These are phyloP conservation scores for Diabrotica balteata DNA, from an alignment of 2,888 invertebrate species.

Conservation along the genomic window DNA sequence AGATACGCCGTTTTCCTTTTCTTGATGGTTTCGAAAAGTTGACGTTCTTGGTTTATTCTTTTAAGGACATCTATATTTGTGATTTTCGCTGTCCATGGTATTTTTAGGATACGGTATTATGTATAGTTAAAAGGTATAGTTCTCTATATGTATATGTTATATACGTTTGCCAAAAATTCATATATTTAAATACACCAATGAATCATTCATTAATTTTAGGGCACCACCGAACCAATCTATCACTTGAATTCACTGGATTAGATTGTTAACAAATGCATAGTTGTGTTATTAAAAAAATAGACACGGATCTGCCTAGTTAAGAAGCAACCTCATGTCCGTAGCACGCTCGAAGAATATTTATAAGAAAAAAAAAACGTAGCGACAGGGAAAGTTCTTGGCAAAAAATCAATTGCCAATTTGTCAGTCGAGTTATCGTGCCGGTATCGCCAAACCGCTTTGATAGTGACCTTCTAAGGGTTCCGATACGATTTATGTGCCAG, in stretches of 20 bases:
- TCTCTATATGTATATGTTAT: no score
- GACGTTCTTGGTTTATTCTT: no score
- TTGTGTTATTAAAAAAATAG: not conserved
- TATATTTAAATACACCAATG: no score
- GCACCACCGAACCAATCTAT: no score
- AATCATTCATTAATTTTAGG: no score
- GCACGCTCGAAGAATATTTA: slow-evolving; percentile 31
- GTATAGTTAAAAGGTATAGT: no score
- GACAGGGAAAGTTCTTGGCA: slow-evolving; percentile 41
- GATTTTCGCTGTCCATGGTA: no score
- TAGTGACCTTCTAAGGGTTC: slow-evolving; percentile 39
- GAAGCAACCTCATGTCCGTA: slow-evolving; percentile 23
- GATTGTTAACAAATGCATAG: slow-evolving; percentile 11
- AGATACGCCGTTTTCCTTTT: no score
- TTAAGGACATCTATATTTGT: no score
- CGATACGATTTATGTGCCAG: slow-evolving; percentile 37
- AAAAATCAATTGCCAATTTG: slow-evolving; percentile 46
- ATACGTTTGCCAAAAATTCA: no score
- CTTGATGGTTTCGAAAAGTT: no score
- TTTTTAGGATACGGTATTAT: no score
- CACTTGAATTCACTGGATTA: not conserved
- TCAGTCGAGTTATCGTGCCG: slow-evolving; percentile 39
- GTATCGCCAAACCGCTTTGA: slow-evolving; percentile 38
- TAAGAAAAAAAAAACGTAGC: slow-evolving; percentile 27
- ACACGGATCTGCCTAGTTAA: slow-evolving; percentile 14